A percentile compares a stretch with the other conserved stretches of the same genome.
Conservation (phyloP, 1,140 invertebrate species). For the Lucilia sericata region DNA sequence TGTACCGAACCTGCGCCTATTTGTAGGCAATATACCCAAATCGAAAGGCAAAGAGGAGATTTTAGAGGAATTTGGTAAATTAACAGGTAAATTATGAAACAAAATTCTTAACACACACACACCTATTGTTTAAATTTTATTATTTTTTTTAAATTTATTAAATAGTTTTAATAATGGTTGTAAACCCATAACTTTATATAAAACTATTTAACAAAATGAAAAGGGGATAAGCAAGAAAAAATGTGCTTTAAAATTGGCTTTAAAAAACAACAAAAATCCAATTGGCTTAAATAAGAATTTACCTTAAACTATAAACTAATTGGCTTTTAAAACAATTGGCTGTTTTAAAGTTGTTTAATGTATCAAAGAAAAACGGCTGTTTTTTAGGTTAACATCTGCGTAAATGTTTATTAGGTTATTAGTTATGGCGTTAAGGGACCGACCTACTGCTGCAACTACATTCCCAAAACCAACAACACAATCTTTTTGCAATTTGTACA, state of each 20-base stretch:
- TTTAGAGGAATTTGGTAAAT: slow-evolving; percentile 99
- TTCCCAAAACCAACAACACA: not conserved
- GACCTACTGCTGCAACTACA: not conserved
- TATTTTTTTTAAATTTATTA: not conserved
- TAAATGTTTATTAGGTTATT: not conserved
- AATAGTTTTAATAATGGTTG: slow-evolving; percentile 10
- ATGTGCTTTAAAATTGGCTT: slow-evolving; percentile 56
- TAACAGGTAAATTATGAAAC: slow-evolving; percentile 87
- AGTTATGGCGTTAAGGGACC: slow-evolving; percentile 1
- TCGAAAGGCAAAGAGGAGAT: slow-evolving; percentile 99
- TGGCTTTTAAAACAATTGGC: slow-evolving; percentile 36
- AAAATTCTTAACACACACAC: slow-evolving; percentile 45
- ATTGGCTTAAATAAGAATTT: slow-evolving; percentile 54
- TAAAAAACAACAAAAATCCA: slow-evolving; percentile 64
- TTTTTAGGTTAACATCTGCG: not conserved
- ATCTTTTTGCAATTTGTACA: not conserved
- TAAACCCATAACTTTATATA: not conserved
- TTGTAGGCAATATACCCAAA: slow-evolving; percentile 99
- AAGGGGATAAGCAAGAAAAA: slow-evolving; percentile 24
- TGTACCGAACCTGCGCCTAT: slow-evolving; percentile 99
- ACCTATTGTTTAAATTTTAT: not conserved
- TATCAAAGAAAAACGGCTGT: not conserved
- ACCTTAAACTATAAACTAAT: slow-evolving; percentile 27
- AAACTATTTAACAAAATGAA: not conserved
- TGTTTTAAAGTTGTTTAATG: not conserved